These are phyloP conservation scores for Drosophila chauvacae DNA, from an alignment of 1,140 invertebrate species.

Conservation along the genomic window DNA sequence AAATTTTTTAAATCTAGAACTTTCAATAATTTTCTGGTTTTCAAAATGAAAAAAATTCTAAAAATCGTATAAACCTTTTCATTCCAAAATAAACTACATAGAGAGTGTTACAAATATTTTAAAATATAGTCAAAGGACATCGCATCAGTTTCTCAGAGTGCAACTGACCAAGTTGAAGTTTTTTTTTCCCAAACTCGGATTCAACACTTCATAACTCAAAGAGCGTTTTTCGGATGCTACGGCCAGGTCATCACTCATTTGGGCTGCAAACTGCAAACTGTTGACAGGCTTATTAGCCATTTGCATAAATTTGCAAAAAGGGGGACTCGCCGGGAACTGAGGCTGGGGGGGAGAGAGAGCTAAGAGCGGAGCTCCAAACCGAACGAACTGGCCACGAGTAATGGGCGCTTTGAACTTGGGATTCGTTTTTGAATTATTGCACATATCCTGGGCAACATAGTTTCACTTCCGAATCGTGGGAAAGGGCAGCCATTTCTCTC, in stretches of 20 bases:
- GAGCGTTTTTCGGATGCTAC: slow-evolving; percentile 50
- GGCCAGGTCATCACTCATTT: slow-evolving; percentile 66
- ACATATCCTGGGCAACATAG: slow-evolving; percentile 81
- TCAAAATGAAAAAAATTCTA: too few relatives aligned
- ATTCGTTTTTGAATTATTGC: slow-evolving; percentile 83
- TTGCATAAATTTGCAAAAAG: slow-evolving; percentile 72
- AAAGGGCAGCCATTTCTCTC: slow-evolving; percentile 64
- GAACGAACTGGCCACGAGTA: slow-evolving; percentile 64
- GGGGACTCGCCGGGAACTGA: slow-evolving; percentile 23
- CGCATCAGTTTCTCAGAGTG: slow-evolving; percentile 12
- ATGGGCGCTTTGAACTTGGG: slow-evolving; percentile 84
- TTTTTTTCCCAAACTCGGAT: slow-evolving; percentile 47
- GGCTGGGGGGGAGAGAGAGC: slow-evolving; percentile 10
- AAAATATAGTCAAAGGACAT: neutral
- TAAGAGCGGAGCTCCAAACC: slow-evolving; percentile 30
- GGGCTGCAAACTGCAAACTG: slow-evolving; percentile 71
- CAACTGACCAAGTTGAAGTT: slow-evolving; percentile 22
- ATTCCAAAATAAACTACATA: neutral
- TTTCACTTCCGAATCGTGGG: slow-evolving; percentile 78
- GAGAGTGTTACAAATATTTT: neutral
- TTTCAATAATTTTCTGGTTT: too few relatives aligned
- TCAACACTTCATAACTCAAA: slow-evolving; percentile 80
- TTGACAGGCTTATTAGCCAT: slow-evolving; percentile 84
- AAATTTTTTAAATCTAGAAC: too few relatives aligned
- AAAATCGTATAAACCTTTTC: too few relatives aligned